phyloP scores from a whole-genome alignment of 2,888 invertebrate genomes.

The Papilio elwesi region DNA sequence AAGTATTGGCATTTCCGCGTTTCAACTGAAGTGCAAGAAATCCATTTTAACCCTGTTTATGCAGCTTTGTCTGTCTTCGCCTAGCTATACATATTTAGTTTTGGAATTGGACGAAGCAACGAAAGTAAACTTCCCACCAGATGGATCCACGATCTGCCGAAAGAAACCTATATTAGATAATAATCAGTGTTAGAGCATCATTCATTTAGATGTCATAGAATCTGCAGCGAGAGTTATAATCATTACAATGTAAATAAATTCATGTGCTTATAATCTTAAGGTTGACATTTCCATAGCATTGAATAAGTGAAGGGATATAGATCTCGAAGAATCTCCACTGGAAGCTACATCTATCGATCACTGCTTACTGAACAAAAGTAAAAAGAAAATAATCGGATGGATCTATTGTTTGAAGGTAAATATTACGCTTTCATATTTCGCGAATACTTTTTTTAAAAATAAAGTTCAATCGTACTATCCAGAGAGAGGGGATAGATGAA shows the following conservation, averaged over 20 bases:
- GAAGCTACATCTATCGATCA: conserved; percentile 67
- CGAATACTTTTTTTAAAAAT: conserved; percentile 8
- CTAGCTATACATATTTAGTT: no score
- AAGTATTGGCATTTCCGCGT: no score
- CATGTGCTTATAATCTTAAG: conserved; percentile 42
- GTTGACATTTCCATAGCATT: conserved; percentile 43
- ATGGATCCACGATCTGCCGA: no score
- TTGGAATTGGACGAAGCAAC: no score
- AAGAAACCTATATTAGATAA: conserved; percentile 44
- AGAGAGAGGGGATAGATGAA: background rate
- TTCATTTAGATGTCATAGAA: conserved; percentile 64
- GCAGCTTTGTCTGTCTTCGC: no score
- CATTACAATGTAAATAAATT: conserved; percentile 42
- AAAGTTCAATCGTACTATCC: background rate
- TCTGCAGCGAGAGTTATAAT: conserved; percentile 51
- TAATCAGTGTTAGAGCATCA: conserved; percentile 53
- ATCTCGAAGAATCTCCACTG: conserved; percentile 60
- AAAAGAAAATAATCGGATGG: conserved; percentile 57
- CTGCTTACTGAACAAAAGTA: conserved; percentile 61
- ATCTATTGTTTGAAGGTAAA: conserved; percentile 22
- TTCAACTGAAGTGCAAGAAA: no score
- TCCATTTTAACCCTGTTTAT: no score
- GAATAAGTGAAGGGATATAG: conserved; percentile 55
- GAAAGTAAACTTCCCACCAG: no score
- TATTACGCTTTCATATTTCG: background rate